Conservation (phyloP, 2,888 invertebrate genomes). For the Drosophila anomelani region DNA sequence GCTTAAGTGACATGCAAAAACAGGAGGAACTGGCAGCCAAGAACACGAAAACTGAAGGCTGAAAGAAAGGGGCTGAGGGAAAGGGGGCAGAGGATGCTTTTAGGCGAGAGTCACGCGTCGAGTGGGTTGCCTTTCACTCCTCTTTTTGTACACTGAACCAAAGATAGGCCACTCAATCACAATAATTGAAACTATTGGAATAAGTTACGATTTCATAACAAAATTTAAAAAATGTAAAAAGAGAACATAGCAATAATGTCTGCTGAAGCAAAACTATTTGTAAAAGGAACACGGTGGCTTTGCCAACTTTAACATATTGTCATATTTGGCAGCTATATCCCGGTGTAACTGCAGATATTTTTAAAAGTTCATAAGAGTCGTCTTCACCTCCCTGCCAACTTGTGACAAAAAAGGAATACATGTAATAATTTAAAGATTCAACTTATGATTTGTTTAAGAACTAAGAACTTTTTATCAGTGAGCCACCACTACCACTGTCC, state of each 20-base stretch:
- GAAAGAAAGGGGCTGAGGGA: not conserved
- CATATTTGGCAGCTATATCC: no score
- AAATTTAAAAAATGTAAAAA: not conserved
- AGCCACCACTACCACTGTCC: constrained; percentile 32
- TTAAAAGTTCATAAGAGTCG: not conserved
- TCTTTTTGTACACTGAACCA: not conserved
- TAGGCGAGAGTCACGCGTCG: not conserved
- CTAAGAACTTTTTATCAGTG: not conserved
- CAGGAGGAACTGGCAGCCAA: not conserved
- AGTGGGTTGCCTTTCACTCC: not conserved
- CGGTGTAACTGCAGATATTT: no score
- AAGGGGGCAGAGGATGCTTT: not conserved
- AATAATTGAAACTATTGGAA: no score
- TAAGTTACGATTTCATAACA: no score
- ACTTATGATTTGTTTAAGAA: not conserved
- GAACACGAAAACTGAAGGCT: constrained; percentile 1
- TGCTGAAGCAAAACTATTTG: not conserved
- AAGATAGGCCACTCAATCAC: not conserved
- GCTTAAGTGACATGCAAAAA: constrained; percentile 36
- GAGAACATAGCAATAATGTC: not conserved
- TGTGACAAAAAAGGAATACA: not conserved
- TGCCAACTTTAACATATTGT: not conserved
- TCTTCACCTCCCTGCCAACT: not conserved
- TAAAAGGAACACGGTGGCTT: no score
- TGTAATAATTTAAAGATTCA: not conserved